Evolutionary conservation across 2,113 vertebrate genomes (phyloP).

Genomic region (Hipposideros armiger): DNA sequence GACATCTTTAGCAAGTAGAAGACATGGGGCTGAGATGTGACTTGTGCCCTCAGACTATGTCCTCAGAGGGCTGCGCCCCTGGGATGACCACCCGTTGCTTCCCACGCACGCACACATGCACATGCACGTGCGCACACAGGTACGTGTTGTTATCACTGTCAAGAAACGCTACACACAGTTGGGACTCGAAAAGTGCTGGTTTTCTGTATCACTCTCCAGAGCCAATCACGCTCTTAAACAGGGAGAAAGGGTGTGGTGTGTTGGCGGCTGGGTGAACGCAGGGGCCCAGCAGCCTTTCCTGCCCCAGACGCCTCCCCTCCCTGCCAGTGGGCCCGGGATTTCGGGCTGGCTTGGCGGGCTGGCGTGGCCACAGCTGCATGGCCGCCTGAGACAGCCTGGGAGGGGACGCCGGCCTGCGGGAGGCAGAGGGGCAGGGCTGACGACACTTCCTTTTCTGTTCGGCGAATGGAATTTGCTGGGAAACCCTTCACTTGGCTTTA

Average conservation of each 20-base stretch:
- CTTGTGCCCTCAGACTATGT: neutral
- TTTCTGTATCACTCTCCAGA: neutral
- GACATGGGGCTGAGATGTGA: neutral
- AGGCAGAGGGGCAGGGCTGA: rapidly evolving
- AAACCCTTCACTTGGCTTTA: neutral
- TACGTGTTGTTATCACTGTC: too few species aligned
- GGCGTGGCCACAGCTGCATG: neutral
- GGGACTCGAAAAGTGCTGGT: rapidly evolving
- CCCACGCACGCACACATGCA: neutral
- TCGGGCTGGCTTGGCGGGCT: rapidly evolving
- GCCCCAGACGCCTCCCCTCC: neutral
- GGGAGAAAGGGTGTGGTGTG: neutral
- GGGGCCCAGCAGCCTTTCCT: neutral
- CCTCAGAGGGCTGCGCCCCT: neutral
- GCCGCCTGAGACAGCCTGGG: neutral
- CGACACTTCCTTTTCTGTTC: neutral
- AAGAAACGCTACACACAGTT: too few species aligned
- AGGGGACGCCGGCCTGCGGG: rapidly evolving
- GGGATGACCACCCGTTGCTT: rapidly evolving
- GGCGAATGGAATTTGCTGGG: neutral
- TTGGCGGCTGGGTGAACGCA: rapidly evolving
- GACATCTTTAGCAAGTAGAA: neutral
- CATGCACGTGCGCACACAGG: too few species aligned
- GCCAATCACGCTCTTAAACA: rapidly evolving
- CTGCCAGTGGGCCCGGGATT: too few species aligned